Evolutionary conservation across 2,888 invertebrate species (phyloP).

Genomic region (Sphaerophoria rueppellii): DNA sequence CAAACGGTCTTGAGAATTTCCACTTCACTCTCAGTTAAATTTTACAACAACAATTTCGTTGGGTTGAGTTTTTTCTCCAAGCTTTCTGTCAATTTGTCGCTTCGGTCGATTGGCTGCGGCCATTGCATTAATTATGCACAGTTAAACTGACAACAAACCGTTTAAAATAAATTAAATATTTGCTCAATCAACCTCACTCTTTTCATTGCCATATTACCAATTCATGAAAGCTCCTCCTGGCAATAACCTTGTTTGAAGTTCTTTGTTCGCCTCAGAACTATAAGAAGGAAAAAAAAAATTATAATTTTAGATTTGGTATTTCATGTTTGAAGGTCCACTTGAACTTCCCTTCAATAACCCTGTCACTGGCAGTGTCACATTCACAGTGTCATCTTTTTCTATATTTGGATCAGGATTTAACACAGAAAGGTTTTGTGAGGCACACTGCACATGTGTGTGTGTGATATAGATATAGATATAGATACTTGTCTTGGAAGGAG

Average conservation of each 20-base stretch:
- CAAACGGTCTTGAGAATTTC: not conserved
- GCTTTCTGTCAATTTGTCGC: not conserved
- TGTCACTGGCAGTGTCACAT: not conserved
- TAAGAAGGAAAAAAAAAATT: constrained; percentile 14
- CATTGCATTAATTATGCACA: constrained; percentile 38
- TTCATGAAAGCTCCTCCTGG: constrained; percentile 2
- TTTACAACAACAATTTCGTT: not conserved
- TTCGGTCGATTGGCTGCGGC: not conserved
- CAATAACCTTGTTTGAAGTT: constrained; percentile 39
- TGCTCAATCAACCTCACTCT: constrained; percentile 21
- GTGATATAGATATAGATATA: no score
- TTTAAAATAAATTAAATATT: constrained; percentile 52
- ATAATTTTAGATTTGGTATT: constrained; percentile 13
- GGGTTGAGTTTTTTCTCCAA: not conserved
- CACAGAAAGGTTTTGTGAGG: constrained; percentile 22
- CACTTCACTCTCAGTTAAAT: not conserved
- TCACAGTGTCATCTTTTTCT: constrained; percentile 37
- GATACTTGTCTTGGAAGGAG: constrained; percentile 41
- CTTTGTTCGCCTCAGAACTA: not conserved
- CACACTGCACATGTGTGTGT: no score
- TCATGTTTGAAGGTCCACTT: constrained; percentile 42
- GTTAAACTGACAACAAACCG: constrained; percentile 39
- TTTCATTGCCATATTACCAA: constrained; percentile 18
- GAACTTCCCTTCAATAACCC: constrained; percentile 46
- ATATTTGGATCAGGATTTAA: not conserved